Evolutionary conservation across 2,797 vertebrate genomes (phyloP).

Genomic region (Lithobates sylvaticus): DNA sequence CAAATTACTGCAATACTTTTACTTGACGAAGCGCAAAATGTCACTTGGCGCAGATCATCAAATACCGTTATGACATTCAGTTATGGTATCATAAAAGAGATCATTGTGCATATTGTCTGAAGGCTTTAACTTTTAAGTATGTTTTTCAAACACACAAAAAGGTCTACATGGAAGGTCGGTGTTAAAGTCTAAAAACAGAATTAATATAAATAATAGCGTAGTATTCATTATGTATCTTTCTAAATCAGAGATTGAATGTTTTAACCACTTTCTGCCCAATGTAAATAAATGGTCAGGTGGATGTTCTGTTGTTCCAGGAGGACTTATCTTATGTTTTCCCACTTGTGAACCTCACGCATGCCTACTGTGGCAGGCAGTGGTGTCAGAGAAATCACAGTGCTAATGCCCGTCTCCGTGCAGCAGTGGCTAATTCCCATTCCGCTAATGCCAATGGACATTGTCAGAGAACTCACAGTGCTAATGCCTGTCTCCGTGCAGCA

Average conservation of each 20-base stretch:
- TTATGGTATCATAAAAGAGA: constrained; percentile 20
- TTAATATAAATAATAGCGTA: not conserved
- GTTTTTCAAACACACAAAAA: not conserved
- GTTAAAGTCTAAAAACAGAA: not conserved
- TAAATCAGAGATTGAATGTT: not conserved
- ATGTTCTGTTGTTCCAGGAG: no score
- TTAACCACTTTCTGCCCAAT: not conserved
- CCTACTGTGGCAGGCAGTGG: no score
- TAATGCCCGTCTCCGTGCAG: no score
- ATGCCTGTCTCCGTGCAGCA: no score
- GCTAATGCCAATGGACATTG: no score
- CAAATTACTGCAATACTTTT: constrained; percentile 30
- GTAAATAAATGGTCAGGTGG: no score
- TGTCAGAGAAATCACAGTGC: no score
- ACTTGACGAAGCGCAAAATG: constrained; percentile 25
- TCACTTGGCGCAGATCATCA: constrained; percentile 19
- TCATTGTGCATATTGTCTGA: constrained; percentile 1
- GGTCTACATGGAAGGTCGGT: not conserved
- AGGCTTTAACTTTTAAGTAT: not conserved
- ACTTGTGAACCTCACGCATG: no score
- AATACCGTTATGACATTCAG: constrained; percentile 17
- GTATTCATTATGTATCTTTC: not conserved
- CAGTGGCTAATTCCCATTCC: no score
- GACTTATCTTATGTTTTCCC: no score
- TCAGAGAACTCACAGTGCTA: no score